Evolutionary conservation across 2,797 vertebrate species (phyloP), one percentile per base, ranked within the genome.

Genomic region (Mus spretus): DNA sequence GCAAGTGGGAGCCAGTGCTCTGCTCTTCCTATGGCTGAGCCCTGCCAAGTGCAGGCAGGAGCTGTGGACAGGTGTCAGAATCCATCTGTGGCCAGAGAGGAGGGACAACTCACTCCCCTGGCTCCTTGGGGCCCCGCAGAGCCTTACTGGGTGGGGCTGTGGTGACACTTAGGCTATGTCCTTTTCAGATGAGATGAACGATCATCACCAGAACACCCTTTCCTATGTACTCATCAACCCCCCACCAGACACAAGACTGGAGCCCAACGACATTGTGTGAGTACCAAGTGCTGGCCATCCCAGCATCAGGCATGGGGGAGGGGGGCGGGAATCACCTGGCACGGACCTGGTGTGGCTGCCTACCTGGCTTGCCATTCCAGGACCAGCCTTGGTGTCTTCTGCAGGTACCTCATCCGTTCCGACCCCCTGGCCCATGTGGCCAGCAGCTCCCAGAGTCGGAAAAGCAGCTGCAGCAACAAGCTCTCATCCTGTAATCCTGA

Each of bases 171-270:
- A 34, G 19, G 59, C 65, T 14, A 15, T 94, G 91, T 97, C 79
- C 91, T 93, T 98, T 89, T 15, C 99, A 99, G 99, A 99, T 0
- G 99, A 99, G 99, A 99, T 99, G 99, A 99, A 99, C 0, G 99
- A 99, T 98, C 99, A 99, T 96, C 99, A 99, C 96, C 99, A 99
- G 99, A 99, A 99, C 99, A 99, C 99, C 0, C 97, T 99, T 93
- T 99, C 99, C 93, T 99, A 99, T 0, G 99, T 99, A 92, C 99
- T 99, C 97, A 99, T 99, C 98, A 99, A 99, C 81, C 99, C 99
- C 0, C 99, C 99, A 0, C 99, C 99, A 0, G 99, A 99, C 99
- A 99, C 99, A 0, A 98, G 99, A 96, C 99, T 99, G 98, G 99
- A 99, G 98, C 99, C 99, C 98, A 99, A 99, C 0, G 99, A 99